Evolutionary conservation across 92 coral and sea anemone genomes (phyloP).

Genomic region (Actinernus sp.): DNA sequence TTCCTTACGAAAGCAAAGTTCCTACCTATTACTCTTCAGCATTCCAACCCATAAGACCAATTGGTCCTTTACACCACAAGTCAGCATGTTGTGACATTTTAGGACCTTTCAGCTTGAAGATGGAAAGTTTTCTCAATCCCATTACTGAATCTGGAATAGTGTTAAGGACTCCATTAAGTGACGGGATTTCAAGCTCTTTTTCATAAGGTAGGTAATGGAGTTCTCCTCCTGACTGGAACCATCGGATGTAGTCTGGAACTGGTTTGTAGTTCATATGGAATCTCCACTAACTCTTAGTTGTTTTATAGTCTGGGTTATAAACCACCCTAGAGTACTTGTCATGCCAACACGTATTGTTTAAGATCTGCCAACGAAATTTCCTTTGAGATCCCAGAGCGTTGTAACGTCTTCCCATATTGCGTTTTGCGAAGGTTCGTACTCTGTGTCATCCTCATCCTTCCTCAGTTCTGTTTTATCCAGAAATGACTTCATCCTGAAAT

Average conservation of each 20-base stretch:
- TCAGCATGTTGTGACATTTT: background rate
- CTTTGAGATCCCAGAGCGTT: conserved; percentile 7
- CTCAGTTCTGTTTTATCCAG: background rate
- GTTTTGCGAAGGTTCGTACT: background rate
- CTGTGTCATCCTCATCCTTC: conserved; percentile 1
- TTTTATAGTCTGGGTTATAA: background rate
- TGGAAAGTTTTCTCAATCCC: background rate
- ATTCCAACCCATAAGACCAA: background rate
- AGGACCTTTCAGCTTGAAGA: background rate
- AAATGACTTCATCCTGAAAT: conserved; percentile 5
- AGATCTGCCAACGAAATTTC: conserved; percentile 2
- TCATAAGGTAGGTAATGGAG: conserved; percentile 12
- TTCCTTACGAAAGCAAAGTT: background rate
- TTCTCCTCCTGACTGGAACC: conserved; percentile 1
- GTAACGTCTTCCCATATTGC: background rate
- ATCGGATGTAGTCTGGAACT: conserved; percentile 20
- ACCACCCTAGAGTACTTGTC: conserved; percentile 6
- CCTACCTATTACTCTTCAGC: background rate
- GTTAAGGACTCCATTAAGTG: background rate
- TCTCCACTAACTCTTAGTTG: background rate
- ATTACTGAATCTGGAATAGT: background rate
- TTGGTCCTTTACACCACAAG: background rate
- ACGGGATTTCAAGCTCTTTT: background rate
- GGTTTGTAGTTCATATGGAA: background rate
- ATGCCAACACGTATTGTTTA: background rate